Base-by-base conservation (phyloP, 2,113 vertebrate genomes). In the Columba janthina region DNA sequence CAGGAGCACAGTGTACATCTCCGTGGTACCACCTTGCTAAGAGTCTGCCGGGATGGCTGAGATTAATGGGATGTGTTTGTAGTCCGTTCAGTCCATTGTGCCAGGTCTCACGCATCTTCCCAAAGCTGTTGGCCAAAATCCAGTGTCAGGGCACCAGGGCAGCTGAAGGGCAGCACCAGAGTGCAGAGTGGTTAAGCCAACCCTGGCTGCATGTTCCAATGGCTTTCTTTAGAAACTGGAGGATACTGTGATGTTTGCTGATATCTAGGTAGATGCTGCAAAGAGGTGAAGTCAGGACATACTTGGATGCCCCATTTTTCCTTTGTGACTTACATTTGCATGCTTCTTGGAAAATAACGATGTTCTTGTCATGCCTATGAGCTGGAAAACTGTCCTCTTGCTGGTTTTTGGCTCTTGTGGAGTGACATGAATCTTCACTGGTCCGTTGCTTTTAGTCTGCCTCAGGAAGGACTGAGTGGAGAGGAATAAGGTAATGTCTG, bases 381-480 rank as follows among this genome's bases (percentile, higher is more conserved):
- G 31, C 61, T 85, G 54, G 54, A 77, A 81, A 81, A 75, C 57
- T 72, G 42, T 78, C 70, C 44, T 90, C 18, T 84, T 80, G 32
- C 42, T 67, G 57, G 0, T 25, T 76, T 94, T 89, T 90, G 51
- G 40, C 69, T 87, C 42, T 62, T 87, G 65, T 64, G 61, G 91
- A 89, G 48, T 85, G 92, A 64, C 38, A 21, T 53, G 61, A 82
- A 69, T 95, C 77, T 95, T 86, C 66, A 60, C 15, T 81, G 76
- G 22, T 89, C 85, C 82, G 26, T 85, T 85, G 81, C 74, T 89
- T 94, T 89, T 65, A 64, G 74, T 75, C 34, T 87, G 84, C 75
- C 48, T 89, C 53, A 34, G 38, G 80, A 93, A 51, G 48, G 26
- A 48, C 53, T 75, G 46, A 51, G 20, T 9, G 8, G 44, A 83